Base-by-base conservation (phyloP, 64 coral and sea anemone genomes). In the Trachythela sp. region DNA sequence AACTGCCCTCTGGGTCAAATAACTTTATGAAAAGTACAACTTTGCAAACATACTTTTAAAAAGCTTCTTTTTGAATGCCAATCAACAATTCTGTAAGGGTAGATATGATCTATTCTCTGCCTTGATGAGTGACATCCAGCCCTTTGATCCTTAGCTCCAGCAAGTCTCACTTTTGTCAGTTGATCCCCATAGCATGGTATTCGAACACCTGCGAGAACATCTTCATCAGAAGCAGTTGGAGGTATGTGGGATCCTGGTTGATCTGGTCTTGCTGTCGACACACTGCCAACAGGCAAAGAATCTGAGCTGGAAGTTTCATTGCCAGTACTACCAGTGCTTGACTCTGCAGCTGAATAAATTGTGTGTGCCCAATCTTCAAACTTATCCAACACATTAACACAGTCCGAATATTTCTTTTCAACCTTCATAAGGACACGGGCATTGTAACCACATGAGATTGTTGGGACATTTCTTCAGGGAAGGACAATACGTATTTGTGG, bases 11-110 rank as follows among this genome's bases (percentile, higher is more conserved):
- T n/a, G n/a, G n/a, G n/a, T n/a, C n/a, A n/a, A n/a, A n/a, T n/a
- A n/a, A n/a, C n/a, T n/a, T n/a, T 52, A 52, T 30, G 18, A n/a
- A 85, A 85, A 42, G 48, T 27, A 49, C 17, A 15, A 41, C 48
- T 41, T 40, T 22, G 9, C n/a, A 17, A 42, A 59, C 14, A n/a
- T 91, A 92, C 90, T 85, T 92, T 92, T 29, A 92, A 85, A 87
- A 87, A 92, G 49, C 90, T 92, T 54, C 68, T 35, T 40, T 92
- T 92, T 88, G 85, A 80, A 70, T 92, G 85, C 75, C 76, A 92
- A 20, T 39, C 91, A 13, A 14, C 86, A 83, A 40, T 42, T 3
- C 76, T 48, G 56, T 88, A 92, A 29, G 91, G 91, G 71, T 92
- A 92, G 29, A 92, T 36, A 76, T 91, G 90, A 70, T 91, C 85